Evolutionary conservation across 2,888 invertebrate genomes (phyloP).

Genomic region (Polymixis lichenea): DNA sequence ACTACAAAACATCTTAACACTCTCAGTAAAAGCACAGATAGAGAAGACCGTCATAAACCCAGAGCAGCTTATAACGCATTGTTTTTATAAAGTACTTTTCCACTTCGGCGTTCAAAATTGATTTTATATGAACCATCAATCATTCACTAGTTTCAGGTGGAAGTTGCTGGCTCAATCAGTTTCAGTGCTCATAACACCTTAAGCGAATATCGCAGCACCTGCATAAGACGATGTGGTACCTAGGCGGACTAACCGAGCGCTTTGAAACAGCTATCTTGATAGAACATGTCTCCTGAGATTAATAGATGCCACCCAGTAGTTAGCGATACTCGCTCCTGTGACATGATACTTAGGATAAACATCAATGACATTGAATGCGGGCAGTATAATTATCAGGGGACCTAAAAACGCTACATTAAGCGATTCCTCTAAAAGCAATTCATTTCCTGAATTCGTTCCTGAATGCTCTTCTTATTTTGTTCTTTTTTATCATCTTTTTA

Average conservation of each 20-base stretch:
- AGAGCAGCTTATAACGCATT: background rate
- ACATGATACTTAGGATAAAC: background rate
- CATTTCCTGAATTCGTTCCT: too few species aligned
- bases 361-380: background rate
- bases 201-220: constrained; percentile 22
- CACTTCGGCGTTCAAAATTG: background rate
- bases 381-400: background rate
- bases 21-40: background rate
- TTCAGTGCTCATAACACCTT: background rate
- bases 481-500: too few species aligned
- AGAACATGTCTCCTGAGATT: background rate
- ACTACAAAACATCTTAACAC: too few species aligned
- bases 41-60: background rate
- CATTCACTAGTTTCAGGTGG: background rate
- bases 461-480: too few species aligned
- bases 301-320: background rate
- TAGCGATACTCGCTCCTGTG: background rate
- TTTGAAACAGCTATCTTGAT: constrained; percentile 13
- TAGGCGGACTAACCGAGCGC: background rate
- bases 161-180: constrained; percentile 7
- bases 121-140: constrained; percentile 6
- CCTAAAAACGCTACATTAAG: too few species aligned
- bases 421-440: too few species aligned
- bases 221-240: constrained; percentile 16
- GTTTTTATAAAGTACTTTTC: background rate